Evolutionary conservation across 2,888 invertebrate species (phyloP), one percentile per base, ranked within the genome.

Genomic region (Drosophila fungiperda): DNA sequence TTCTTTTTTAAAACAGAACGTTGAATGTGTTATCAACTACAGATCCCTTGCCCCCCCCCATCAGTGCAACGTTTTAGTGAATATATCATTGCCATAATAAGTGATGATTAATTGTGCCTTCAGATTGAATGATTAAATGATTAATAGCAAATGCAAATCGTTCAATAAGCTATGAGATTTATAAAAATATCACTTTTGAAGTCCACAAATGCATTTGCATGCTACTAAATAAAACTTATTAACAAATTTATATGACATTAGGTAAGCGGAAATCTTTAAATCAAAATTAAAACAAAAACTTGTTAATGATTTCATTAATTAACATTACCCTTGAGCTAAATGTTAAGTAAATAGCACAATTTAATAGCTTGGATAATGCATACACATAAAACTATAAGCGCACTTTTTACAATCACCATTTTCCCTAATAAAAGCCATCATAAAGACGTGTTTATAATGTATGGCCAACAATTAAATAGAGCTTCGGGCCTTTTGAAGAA

Each of bases 51-150:
- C 20, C 36, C 32, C 61, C 32, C 61, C 32, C 61, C 42, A 17
- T 11, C 42, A 23, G 38, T 11, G 11, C n/a, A 6, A 52, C 49
- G 32, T 32, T 55, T 59, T 61, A 48, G 64, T 72, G 68, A 55
- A 68, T 55, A 50, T 35, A 42, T 57, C 15, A 40, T 32, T 60
- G 53, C 53, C 38, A 59, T 64, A 32, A 57, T 32, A 50, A 58
- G 50, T 36, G 64, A 42, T 72, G 58, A 71, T 78, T 73, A 58
- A 72, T 65, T 64, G 57, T 67, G 80, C 17, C 42, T 45, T 61
- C 33, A 50, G 23, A 59, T 63, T 23, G 12, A 55, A 38, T 55
- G 26, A 26, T 55, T 55, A 49, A 76, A 42, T 54, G 64, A 75
- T 76, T 45, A 36, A 57, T 67, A 40, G 71, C 61, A 29, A 66